Conservation (phyloP, 2,797 vertebrate genomes). For the Pachyuromys duprasi region DNA sequence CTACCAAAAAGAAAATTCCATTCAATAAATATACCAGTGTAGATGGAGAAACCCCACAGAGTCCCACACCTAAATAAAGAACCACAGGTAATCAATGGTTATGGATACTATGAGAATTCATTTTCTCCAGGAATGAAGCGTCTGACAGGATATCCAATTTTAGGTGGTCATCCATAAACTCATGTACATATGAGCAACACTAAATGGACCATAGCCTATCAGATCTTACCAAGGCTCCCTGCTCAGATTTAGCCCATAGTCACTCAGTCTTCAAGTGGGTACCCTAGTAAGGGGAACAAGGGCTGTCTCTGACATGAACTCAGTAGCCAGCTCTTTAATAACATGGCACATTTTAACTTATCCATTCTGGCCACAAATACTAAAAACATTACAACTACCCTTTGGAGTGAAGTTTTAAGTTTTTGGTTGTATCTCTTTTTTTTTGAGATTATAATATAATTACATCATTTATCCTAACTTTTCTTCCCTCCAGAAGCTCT, state of each 20-base stretch:
- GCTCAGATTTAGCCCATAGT: too few species aligned
- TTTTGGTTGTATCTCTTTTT: not conserved
- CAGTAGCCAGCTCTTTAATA: too few species aligned
- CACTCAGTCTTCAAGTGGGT: too few species aligned
- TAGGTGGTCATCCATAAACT: not conserved
- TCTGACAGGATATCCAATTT: not conserved
- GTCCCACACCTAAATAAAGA: not conserved
- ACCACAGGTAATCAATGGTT: not conserved
- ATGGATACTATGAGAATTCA: not conserved
- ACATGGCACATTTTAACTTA: not conserved
- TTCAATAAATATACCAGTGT: not conserved
- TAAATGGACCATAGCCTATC: not conserved
- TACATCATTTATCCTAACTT: not conserved
- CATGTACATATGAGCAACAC: not conserved
- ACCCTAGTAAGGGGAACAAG: too few species aligned
- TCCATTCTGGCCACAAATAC: not conserved
- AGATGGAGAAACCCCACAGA: not conserved
- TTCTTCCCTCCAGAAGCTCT: not conserved
- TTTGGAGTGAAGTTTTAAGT: not conserved
- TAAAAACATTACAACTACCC: not conserved
- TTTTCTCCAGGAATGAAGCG: not conserved
- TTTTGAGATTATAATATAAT: not conserved
- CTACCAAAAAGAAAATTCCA: not conserved
- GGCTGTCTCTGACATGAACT: too few species aligned
- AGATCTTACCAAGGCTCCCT: too few species aligned